Evolutionary conservation across 2,888 invertebrate species (phyloP), one percentile per base, ranked within the genome.

Genomic region (Sinodicranocentrus sp.): DNA sequence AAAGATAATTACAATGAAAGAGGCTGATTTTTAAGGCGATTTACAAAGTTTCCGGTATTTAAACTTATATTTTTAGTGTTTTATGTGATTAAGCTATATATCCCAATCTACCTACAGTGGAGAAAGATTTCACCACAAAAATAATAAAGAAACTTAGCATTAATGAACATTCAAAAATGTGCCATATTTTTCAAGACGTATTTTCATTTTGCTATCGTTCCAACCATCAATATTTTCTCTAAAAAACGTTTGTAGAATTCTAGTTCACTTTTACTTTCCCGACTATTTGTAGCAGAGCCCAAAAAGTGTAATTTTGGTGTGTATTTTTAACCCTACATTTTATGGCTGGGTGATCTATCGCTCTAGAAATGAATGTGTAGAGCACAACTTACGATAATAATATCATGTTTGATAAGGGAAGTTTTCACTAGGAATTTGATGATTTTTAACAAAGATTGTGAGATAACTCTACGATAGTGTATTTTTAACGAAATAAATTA

Each of bases 271-370:
- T 75, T 75, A 48, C 75, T 75, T 75, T 75, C 26, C 63, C 44
- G 63, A 61, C 25, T 25, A 8, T 48, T 15, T 57, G 6, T 57
- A 48, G 57, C 21, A 57, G n/a, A n/a, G n/a, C n/a, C n/a, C n/a
- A n/a, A 19, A 63, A 33, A 33, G 10, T 33, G n/a, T n/a, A n/a
- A n/a, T 6, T 13, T 39, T 39, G 39, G 13, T 52, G 52, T 17
- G 6, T 6, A 57, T 67, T 78, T 78, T 78, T 78, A 19, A 78
- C 48, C 23, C 78, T 78, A 78, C 44, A 78, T 78, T 78, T 70
- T 54, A 78, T 63, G 70, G 70, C 48, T 78, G 70, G 78, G 48
- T 70, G 78, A 59, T 57, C 25, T 25, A 61, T 15, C 25, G 70
- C 39, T 57, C 77, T 70, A 78, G 61, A 78, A 61, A 48, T 65